phyloP scores from a whole-genome alignment of 2,797 vertebrate genomes.

The Kryptolebias ocellatus region DNA sequence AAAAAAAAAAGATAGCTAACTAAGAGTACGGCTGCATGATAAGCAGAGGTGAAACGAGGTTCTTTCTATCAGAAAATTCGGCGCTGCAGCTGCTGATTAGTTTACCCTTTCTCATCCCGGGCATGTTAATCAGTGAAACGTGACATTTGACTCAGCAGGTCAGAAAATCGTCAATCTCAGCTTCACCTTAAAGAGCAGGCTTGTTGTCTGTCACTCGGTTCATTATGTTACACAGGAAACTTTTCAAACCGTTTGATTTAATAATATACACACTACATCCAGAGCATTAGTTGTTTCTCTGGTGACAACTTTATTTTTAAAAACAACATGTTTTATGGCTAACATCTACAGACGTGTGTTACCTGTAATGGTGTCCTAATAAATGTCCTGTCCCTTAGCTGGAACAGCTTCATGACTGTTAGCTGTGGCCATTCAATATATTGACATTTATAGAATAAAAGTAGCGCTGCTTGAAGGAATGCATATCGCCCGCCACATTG shows the following conservation, averaged over 20 bases:
- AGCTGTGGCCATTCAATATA: too few relatives aligned
- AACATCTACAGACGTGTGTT: background rate
- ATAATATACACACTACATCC: too few relatives aligned
- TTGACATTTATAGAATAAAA: too few relatives aligned
- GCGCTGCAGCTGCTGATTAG: conserved; percentile 24
- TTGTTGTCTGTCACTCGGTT: conserved; percentile 1
- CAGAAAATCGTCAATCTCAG: background rate
- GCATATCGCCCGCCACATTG: too few relatives aligned
- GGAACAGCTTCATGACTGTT: background rate
- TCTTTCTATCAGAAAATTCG: conserved; percentile 11
- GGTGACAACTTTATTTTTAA: background rate
- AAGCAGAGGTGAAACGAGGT: conserved; percentile 17
- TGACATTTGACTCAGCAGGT: conserved; percentile 7
- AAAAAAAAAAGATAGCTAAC: conserved; percentile 1
- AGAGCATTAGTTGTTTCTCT: background rate
- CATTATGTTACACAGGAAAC: background rate
- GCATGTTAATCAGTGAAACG: conserved; percentile 34
- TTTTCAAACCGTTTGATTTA: background rate
- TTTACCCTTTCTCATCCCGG: conserved; percentile 37
- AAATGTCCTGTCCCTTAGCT: background rate
- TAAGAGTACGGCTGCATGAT: background rate
- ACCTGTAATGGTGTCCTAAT: background rate
- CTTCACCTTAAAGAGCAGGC: conserved; percentile 4
- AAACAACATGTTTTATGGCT: background rate
- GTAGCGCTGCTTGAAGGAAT: too few relatives aligned